Evolutionary conservation across 30 jellyfish, hydroid and myxozoan genomes (phyloP).

Genomic region (Aurelia aurita complex sp. Pacific): DNA sequence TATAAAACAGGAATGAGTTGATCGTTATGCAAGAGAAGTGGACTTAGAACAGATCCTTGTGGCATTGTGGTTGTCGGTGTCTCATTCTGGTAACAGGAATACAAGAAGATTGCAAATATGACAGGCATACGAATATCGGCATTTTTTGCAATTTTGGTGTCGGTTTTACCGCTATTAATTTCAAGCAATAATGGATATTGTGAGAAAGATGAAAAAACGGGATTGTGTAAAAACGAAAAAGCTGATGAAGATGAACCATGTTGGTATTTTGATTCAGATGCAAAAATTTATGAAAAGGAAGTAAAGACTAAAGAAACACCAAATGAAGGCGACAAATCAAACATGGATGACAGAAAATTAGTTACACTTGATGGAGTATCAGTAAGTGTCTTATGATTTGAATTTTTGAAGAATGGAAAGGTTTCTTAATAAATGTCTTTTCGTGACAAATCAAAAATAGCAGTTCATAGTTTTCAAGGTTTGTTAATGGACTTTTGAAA

Average conservation of each 20-base stretch:
- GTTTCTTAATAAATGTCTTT: too few species aligned
- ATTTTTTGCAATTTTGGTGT: background rate
- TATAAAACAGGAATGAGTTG: too few species aligned
- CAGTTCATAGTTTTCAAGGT: too few species aligned
- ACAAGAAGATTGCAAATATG: too few species aligned
- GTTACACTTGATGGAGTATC: slow-evolving; percentile 36
- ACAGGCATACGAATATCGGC: too few species aligned
- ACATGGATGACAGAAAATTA: slow-evolving; percentile 14
- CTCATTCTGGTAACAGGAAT: too few species aligned
- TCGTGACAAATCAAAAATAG: too few species aligned
- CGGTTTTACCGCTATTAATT: background rate
- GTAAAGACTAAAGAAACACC: background rate
- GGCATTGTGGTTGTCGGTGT: too few species aligned
- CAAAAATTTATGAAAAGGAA: background rate
- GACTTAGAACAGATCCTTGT: too few species aligned
- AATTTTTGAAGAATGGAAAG: background rate
- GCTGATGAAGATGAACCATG: slow-evolving; percentile 62
- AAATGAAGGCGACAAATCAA: background rate
- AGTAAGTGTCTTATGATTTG: background rate
- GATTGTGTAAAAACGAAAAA: slow-evolving; percentile 33
- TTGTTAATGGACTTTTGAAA: too few species aligned
- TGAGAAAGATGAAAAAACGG: slow-evolving; percentile 41
- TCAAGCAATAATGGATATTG: slow-evolving; percentile 10
- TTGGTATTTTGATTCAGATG: slow-evolving; percentile 47
- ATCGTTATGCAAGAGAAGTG: too few species aligned